A percentile compares a stretch with the other conserved stretches of the same genome.
Evolutionary conservation across 1,140 invertebrate genomes (phyloP).

Genomic region (Venturia canescens): DNA sequence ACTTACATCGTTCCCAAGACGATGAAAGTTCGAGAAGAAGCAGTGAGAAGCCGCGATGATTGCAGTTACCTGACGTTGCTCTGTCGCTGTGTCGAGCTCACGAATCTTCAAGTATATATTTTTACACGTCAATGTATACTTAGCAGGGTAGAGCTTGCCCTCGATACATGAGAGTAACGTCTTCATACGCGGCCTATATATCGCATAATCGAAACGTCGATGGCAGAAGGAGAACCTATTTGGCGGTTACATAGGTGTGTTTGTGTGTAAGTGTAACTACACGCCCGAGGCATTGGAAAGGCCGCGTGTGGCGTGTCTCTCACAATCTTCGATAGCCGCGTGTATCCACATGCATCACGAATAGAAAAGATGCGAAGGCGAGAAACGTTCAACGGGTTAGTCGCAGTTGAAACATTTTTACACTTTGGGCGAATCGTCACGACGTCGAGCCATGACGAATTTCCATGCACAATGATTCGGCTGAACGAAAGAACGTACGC

Average conservation of each 20-base stretch:
- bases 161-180: slow-evolving; percentile 39
- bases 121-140: not conserved
- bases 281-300: slow-evolving; percentile 42
- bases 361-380: slow-evolving; percentile 3
- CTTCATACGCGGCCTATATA: slow-evolving; percentile 20
- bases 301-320: slow-evolving; percentile 31
- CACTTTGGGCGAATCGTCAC: slow-evolving; percentile 17
- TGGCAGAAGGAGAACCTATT: slow-evolving; percentile 13
- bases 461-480: slow-evolving; percentile 17
- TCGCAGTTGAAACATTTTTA: not conserved
- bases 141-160: not conserved
- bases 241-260: not conserved
- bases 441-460: slow-evolving; percentile 19
- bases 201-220: slow-evolving; percentile 40
- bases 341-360: not conserved
- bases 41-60: slow-evolving; percentile 40
- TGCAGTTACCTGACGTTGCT: slow-evolving; percentile 9
- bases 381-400: not conserved
- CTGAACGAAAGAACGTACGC: not conserved
- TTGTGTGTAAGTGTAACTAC: slow-evolving; percentile 15
- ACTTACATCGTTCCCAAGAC: not conserved
- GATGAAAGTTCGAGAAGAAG: slow-evolving; percentile 38
- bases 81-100: not conserved
- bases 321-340: slow-evolving; percentile 1
- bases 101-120: not conserved